phyloP scores from a whole-genome alignment of 2,888 invertebrate genomes.

The Agriotes lineatus region DNA sequence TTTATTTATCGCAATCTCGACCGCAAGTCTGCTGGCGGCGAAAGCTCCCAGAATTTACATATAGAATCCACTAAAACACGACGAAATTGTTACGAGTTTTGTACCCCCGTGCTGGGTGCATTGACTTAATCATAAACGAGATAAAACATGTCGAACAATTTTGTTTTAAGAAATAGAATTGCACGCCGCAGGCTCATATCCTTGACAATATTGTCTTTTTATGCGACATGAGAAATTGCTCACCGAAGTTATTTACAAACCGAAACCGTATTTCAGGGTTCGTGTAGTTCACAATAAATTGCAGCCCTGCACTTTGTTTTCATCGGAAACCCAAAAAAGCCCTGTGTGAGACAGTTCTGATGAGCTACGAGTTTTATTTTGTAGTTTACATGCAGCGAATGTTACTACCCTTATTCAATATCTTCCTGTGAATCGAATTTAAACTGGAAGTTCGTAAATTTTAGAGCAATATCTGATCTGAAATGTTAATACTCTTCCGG shows the following conservation, averaged over 20 bases:
- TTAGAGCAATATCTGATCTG: no score
- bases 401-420: no score
- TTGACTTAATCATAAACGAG: conserved; percentile 32
- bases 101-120: conserved; percentile 27
- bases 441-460: no score
- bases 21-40: conserved; percentile 10
- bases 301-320: background rate
- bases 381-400: no score
- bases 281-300: background rate
- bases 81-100: conserved; percentile 34
- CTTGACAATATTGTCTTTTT: conserved; percentile 17
- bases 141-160: conserved; percentile 31
- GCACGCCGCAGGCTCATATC: conserved; percentile 24
- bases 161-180: conserved; percentile 31
- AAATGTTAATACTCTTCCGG: no score
- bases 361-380: no score
- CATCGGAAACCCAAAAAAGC: background rate
- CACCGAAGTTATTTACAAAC: conserved; percentile 2
- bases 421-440: no score
- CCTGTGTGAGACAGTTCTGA: no score
- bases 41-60: conserved; percentile 27
- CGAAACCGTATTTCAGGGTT: background rate
- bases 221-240: conserved; percentile 18
- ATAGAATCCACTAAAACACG: conserved; percentile 28
- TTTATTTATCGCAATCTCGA: conserved; percentile 17